These are phyloP conservation scores for Pocota personata DNA, from an alignment of 2,888 invertebrate genomes.

Conservation along the genomic window DNA sequence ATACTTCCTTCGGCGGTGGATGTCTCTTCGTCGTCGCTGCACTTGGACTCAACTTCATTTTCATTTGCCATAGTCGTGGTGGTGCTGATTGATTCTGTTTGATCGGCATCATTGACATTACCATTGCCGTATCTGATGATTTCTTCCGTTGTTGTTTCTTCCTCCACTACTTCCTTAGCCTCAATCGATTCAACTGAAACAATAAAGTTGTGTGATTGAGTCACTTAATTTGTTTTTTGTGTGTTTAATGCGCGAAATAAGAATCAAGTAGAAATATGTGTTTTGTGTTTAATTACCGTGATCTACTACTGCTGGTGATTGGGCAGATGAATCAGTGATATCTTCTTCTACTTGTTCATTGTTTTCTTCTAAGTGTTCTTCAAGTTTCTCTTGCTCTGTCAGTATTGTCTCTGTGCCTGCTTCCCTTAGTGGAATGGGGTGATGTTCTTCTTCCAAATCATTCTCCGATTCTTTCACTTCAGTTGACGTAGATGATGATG, in stretches of 20 bases:
- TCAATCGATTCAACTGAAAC: conserved; percentile 72
- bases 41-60: not conserved
- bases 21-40: conserved; percentile 18
- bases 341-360: conserved; percentile 14
- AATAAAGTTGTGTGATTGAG: conserved; percentile 69
- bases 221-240: conserved; percentile 43
- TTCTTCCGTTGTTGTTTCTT: conserved; percentile 17
- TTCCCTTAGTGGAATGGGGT: not conserved
- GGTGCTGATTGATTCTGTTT: not conserved
- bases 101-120: not conserved
- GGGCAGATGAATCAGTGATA: conserved; percentile 26
- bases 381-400: not conserved
- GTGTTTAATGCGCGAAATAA: conserved; percentile 55
- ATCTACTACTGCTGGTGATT: conserved; percentile 27
- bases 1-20: conserved; percentile 51
- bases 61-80: conserved; percentile 12
- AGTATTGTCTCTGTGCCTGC: not conserved
- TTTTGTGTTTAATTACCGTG: conserved; percentile 70
- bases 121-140: not conserved
- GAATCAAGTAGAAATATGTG: conserved; percentile 54
- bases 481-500: conserved; percentile 26
- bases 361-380: conserved; percentile 16
- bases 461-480: conserved; percentile 27
- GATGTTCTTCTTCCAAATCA: not conserved
- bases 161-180: conserved; percentile 6